A percentile compares a stretch with the other conserved stretches of the same genome.
Evolutionary conservation across 1,140 invertebrate genomes (phyloP).

Genomic region (Proales similis): DNA sequence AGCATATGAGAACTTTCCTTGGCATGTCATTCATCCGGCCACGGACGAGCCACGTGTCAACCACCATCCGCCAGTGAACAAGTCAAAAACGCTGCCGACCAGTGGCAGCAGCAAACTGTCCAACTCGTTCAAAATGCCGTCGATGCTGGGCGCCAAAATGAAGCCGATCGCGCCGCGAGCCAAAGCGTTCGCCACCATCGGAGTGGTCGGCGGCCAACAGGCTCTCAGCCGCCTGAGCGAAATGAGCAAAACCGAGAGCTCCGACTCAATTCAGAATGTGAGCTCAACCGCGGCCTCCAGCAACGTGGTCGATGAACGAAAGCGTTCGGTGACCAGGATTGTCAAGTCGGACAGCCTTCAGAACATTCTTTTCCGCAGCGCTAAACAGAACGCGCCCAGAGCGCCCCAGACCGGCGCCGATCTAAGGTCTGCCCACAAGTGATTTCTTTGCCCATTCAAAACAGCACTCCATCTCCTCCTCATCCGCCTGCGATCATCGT

Average conservation of each 20-base stretch:
- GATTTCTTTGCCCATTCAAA: no score
- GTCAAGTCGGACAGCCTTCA: not conserved
- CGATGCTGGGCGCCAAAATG: not conserved
- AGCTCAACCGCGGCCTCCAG: slow-evolving; percentile 4
- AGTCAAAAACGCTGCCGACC: not conserved
- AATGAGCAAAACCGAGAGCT: not conserved
- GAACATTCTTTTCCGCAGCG: no score
- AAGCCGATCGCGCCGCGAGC: slow-evolving; percentile 31
- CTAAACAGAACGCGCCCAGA: no score
- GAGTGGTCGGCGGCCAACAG: not conserved
- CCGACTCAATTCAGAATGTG: slow-evolving; percentile 2
- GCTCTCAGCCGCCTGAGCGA: not conserved
- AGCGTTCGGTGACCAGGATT: not conserved
- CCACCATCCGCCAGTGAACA: not conserved
- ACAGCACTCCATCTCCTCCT: no score
- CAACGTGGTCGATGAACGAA: no score
- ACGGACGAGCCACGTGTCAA: slow-evolving; percentile 3
- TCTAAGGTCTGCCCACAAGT: no score
- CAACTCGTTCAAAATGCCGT: not conserved
- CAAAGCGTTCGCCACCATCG: slow-evolving; percentile 13
- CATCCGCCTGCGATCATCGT: no score
- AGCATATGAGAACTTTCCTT: slow-evolving; percentile 31
- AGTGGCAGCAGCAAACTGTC: not conserved
- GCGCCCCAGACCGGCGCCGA: no score
- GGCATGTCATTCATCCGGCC: slow-evolving; percentile 24